These are phyloP conservation scores for Busseola fusca DNA, from an alignment of 2,888 invertebrate genomes.

Conservation along the genomic window DNA sequence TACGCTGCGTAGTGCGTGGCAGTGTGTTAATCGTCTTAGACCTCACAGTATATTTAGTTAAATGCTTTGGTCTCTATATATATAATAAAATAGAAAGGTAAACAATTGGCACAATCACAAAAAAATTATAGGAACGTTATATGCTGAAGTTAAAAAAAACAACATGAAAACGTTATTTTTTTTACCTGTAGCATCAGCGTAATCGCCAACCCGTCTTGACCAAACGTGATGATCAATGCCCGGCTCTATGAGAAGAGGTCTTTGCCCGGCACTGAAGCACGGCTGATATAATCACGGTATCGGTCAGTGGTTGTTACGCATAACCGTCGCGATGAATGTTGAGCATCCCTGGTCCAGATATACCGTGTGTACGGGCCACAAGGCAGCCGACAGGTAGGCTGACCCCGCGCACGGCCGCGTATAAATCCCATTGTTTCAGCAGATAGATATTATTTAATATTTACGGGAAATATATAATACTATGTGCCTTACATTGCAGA, in stretches of 20 bases:
- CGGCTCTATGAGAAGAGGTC: no score
- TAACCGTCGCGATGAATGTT: constrained; percentile 21
- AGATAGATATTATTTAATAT: constrained; percentile 66
- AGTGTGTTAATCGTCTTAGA: no score
- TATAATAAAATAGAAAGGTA: not conserved
- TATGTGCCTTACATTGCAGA: constrained; percentile 36
- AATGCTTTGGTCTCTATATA: not conserved
- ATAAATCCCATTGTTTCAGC: constrained; percentile 65
- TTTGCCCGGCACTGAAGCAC: no score
- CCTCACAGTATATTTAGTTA: no score
- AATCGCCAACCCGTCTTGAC: not conserved
- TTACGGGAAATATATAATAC: constrained; percentile 51
- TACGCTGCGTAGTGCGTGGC: no score
- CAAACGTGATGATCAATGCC: no score
- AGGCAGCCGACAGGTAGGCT: constrained; percentile 55
- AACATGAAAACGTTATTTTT: not conserved
- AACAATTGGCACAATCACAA: not conserved
- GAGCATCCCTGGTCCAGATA: constrained; percentile 38
- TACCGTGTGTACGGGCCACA: constrained; percentile 40
- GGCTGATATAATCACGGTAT: not conserved
- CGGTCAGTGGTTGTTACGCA: not conserved
- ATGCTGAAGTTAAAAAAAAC: not conserved
- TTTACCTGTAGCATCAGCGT: not conserved
- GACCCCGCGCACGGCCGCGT: constrained; percentile 55
- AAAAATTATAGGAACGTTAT: not conserved